Base-by-base conservation (phyloP, 1,140 invertebrate species). In the Drosophila athabasca region DNA sequence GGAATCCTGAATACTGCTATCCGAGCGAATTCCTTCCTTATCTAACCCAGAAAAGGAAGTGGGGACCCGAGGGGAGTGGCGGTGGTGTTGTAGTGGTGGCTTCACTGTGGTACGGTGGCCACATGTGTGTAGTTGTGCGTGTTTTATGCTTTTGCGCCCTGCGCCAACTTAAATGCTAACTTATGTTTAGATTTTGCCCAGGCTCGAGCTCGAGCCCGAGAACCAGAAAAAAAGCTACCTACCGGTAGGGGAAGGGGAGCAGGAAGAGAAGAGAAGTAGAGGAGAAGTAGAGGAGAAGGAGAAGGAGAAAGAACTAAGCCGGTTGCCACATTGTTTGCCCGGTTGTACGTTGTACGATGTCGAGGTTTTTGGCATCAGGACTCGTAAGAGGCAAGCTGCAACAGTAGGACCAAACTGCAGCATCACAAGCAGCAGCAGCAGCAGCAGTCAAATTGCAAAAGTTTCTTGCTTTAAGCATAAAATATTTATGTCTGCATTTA, bases 401-500 rank as follows among this genome's bases (percentile, higher is more conserved):
- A 51, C 51, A 70, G 29, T 46, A 60, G 54, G 26, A 51, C 35
- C 46, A 59, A 35, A 41, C 66, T 59, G 41, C 75, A 66, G 43
- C 65, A 69, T 39, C 46, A 52, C 65, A 29, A 44, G 50, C 45
- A 46, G 46, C 44, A 59, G 52, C 53, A 60, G 69, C 24, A 24
- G 24, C 75, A 78, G 76, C 82, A 85, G 82, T 87, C 82, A 85
- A 85, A 85, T 85, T 85, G 82, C 82, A 85, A 85, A 85, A 87
- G 78, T 85, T 85, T 85, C 76, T 87, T 85, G 79, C 83, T 85
- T 85, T 85, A 85, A 85, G 82, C 82, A 85, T 85, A 87, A 85
- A 87, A 85, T 87, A 85, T 85, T 85, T 87, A 85, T 85, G 82
- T 78, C 82, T 85, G 82, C 82, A 85, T 85, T 85, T 87, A 81